Evolutionary conservation across 2,888 invertebrate species (phyloP).

Genomic region (Noctua janthe): DNA sequence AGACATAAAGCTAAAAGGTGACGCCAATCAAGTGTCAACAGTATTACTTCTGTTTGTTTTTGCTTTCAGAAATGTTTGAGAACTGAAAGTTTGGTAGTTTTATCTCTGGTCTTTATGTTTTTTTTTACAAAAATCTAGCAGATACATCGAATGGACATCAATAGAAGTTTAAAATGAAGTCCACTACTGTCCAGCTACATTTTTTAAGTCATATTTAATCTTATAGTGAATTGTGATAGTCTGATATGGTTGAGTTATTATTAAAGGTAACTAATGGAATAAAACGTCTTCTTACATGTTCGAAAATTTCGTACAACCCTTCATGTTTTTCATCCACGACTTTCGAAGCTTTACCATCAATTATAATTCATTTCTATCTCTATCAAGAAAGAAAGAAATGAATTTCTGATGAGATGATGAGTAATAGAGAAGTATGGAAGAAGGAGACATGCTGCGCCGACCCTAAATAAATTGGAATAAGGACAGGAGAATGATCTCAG

Average conservation of each 20-base stretch:
- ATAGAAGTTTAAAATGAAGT: neutral
- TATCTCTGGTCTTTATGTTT: neutral
- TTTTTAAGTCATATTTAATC: neutral
- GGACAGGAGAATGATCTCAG: neutral
- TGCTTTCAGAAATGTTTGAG: constrained; percentile 5
- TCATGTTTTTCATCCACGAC: neutral
- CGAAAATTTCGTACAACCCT: neutral
- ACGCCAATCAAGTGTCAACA: constrained; percentile 1
- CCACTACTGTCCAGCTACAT: neutral
- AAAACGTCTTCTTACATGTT: neutral
- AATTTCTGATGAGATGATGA: neutral
- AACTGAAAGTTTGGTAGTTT: constrained; percentile 1
- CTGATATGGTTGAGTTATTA: neutral
- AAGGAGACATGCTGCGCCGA: neutral
- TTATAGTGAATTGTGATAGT: neutral
- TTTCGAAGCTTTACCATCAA: neutral
- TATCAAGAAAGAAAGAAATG: neutral
- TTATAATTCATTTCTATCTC: neutral
- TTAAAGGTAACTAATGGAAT: neutral
- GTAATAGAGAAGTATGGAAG: neutral
- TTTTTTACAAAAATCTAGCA: neutral
- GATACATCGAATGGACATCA: neutral
- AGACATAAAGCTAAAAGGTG: constrained; percentile 24
- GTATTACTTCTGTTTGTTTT: constrained; percentile 11
- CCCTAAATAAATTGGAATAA: neutral